Evolutionary conservation across 2,113 vertebrate genomes (phyloP), one percentile per base, ranked within the genome.

Genomic region (Marcusenius ussheri): DNA sequence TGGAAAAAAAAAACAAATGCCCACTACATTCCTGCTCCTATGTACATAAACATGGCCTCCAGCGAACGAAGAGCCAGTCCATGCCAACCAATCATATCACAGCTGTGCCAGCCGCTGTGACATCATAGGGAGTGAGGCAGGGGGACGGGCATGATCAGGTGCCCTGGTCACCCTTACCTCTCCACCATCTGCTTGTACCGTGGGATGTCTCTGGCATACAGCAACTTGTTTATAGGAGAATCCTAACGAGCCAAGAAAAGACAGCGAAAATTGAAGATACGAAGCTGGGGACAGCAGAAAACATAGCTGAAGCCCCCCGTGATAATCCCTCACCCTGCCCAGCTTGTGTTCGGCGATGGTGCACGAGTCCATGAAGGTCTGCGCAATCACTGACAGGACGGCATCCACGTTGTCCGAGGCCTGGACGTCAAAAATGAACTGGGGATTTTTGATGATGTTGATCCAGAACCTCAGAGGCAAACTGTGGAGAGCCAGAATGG

Each of bases 331-430:
- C 91, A 99, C 98, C 97, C 98, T 95, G 83, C 98, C 98, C 91
- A 99, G 95, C 93, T 99, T 99, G 94, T 99, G 98, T 93, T 99
- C 98, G 1, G 98, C 98, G 46, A 98, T 96, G 39, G 98, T 99
- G 91, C 98, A 99, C 89, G 98, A 98, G 83, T 99, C 98, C 98
- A 99, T 99, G 96, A 99, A 99, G 89, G 98, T 99, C 95, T 99
- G 98, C 0, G 98, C 96, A 1, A 99, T 99, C 93, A 99, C 98
- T 0, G 99, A 96, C 42, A 99, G 96, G 90, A 99, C 98, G 0
- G 98, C 98, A 0, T 99, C 98, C 92, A 99, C 97, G 0, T 98
- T 98, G 91, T 99, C 98, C 0, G 98, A 99, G 0, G 97, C 98
- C 94, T 99, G 98, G 83, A 99, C 97, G 8, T 99, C 98, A 74